A percentile compares a stretch with the other conserved stretches of the same genome.
Evolutionary conservation across 2,888 invertebrate genomes (phyloP).

Genomic region (Cephonodes hylas): DNA sequence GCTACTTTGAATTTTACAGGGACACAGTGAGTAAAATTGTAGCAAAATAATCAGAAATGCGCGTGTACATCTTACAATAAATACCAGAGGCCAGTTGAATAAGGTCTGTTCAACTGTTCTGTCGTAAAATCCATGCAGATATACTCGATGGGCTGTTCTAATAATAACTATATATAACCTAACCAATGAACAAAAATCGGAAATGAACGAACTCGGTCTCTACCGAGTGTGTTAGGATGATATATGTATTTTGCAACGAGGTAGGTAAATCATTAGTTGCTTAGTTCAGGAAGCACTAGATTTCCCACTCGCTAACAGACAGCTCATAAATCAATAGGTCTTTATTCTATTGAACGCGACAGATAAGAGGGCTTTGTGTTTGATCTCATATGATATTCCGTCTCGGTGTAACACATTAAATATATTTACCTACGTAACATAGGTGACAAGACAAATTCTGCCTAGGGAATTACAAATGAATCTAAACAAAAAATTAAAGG

Average conservation of each 20-base stretch:
- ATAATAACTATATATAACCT: neutral
- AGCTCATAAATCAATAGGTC: neutral
- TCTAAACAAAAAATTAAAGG: conserved; percentile 72
- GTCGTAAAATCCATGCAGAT: too few species aligned
- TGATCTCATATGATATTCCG: neutral
- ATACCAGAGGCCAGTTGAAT: too few species aligned
- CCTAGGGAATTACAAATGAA: conserved; percentile 40
- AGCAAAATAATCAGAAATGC: neutral
- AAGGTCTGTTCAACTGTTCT: too few species aligned
- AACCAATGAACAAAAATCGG: neutral
- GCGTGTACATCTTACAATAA: too few species aligned
- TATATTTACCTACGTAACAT: neutral
- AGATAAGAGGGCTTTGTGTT: neutral
- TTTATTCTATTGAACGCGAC: neutral
- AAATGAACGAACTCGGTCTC: neutral
- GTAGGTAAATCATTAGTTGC: neutral
- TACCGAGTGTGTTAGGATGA: neutral
- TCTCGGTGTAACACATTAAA: neutral
- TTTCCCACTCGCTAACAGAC: neutral
- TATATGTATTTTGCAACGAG: neutral
- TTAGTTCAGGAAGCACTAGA: neutral
- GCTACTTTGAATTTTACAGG: neutral
- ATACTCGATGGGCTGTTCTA: neutral
- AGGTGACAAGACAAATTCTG: conserved; percentile 11
- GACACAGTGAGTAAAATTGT: neutral